Conservation (phyloP, 2,888 invertebrate species). For the Pollenia griseotomentosa region DNA sequence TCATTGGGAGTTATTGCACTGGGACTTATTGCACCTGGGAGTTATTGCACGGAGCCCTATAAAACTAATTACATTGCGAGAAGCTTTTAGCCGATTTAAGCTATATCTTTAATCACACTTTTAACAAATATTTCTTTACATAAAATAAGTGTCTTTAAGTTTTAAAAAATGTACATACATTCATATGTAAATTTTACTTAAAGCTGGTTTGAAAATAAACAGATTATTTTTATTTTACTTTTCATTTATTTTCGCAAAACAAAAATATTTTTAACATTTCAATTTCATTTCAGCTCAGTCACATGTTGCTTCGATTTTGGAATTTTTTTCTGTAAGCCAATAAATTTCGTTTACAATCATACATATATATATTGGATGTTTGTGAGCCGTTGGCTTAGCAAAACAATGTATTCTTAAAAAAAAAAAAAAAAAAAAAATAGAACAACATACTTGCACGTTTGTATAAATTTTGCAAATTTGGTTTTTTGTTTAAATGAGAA, state of each 20-base stretch:
- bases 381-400: conserved; percentile 4
- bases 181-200: too few species aligned
- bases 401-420: background rate
- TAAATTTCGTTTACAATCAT: conserved; percentile 16
- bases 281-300: conserved; percentile 7
- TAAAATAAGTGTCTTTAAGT: too few species aligned
- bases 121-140: too few species aligned
- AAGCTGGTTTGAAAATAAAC: background rate
- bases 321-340: background rate
- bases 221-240: background rate
- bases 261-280: background rate
- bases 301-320: background rate
- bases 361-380: background rate
- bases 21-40: too few species aligned
- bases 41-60: too few species aligned
- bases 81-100: too few species aligned
- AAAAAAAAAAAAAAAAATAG: background rate
- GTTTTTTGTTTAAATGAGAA: background rate
- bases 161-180: too few species aligned
- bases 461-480: background rate
- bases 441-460: background rate
- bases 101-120: too few species aligned
- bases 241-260: background rate
- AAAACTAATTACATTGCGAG: too few species aligned
- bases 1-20: too few species aligned